Percentiles rank a stretch among this genome's conserved stretches.
These are phyloP conservation scores for Spongilla lacustris DNA, from an alignment of 37 sponge, comb jelly and placozoan species.

Conservation along the genomic window DNA sequence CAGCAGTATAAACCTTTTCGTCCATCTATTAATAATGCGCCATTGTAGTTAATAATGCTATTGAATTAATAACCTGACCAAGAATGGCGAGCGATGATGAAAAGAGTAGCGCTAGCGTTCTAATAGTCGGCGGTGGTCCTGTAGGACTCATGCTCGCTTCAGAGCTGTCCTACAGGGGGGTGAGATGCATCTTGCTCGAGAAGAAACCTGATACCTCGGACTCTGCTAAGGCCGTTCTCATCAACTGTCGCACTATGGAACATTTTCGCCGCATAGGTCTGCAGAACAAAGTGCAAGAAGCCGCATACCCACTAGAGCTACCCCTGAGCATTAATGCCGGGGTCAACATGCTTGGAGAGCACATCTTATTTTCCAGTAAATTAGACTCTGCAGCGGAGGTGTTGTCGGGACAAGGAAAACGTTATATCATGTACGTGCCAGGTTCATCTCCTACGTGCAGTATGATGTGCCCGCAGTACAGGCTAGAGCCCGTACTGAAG, in stretches of 20 bases:
- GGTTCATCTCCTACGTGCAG: slow-evolving; percentile 29
- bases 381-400: slow-evolving; percentile 68
- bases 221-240: slow-evolving; percentile 49
- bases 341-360: not conserved
- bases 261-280: slow-evolving; percentile 71
- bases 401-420: slow-evolving; percentile 21
- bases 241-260: slow-evolving; percentile 71
- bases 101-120: slow-evolving; percentile 19
- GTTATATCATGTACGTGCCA: slow-evolving; percentile 21
- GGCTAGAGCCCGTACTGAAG: slow-evolving; percentile 63
- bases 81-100: too few relatives aligned
- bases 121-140: slow-evolving; percentile 72
- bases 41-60: too few relatives aligned
- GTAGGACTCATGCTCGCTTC: slow-evolving; percentile 72
- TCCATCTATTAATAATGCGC: too few relatives aligned
- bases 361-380: slow-evolving; percentile 1
- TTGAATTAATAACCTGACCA: too few relatives aligned
- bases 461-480: slow-evolving; percentile 61
- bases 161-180: slow-evolving; percentile 58
- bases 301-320: slow-evolving; percentile 51
- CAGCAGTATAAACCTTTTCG: too few relatives aligned
- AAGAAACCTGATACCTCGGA: slow-evolving; percentile 44
- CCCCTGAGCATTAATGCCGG: not conserved
- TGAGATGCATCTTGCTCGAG: slow-evolving; percentile 72
- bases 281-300: slow-evolving; percentile 31